These are phyloP conservation scores for Eulemur coronatus DNA, from an alignment of 2,797 vertebrate genomes.

Conservation along the genomic window DNA sequence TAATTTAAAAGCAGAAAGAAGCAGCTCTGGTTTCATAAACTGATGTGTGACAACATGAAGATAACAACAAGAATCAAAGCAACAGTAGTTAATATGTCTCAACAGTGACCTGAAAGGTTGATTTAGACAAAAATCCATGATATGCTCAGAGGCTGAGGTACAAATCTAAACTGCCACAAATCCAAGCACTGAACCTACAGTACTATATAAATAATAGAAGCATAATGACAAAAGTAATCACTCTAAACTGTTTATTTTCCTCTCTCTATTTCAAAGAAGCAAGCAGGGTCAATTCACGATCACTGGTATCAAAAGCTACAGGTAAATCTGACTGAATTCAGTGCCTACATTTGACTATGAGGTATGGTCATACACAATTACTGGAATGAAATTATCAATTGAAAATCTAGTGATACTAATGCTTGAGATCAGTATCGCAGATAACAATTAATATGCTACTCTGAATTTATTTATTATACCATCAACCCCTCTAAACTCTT, in stretches of 20 bases:
- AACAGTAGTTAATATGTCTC: not conserved
- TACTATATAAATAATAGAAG: not conserved
- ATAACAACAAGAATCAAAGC: constrained; percentile 23
- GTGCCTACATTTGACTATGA: not conserved
- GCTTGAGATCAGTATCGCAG: not conserved
- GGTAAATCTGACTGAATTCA: not conserved
- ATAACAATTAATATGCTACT: not conserved
- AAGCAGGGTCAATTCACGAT: not conserved
- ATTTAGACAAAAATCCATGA: not conserved
- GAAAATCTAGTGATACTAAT: not conserved
- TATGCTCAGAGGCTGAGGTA: not conserved
- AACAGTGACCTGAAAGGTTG: not conserved
- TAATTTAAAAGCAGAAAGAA: constrained; percentile 12
- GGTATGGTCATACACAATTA: not conserved
- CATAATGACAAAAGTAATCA: not conserved
- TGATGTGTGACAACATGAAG: not conserved
- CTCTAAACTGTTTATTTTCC: not conserved
- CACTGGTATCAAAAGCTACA: constrained; percentile 31
- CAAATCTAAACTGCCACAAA: not conserved
- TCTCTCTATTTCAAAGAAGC: not conserved
- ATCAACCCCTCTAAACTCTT: not conserved
- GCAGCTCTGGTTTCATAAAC: constrained; percentile 5
- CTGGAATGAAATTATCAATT: not conserved
- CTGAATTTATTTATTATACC: not conserved
- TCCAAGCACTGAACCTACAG: not conserved